Evolutionary conservation across 2,113 vertebrate genomes (phyloP).

Genomic region (Colaptes auratus): DNA sequence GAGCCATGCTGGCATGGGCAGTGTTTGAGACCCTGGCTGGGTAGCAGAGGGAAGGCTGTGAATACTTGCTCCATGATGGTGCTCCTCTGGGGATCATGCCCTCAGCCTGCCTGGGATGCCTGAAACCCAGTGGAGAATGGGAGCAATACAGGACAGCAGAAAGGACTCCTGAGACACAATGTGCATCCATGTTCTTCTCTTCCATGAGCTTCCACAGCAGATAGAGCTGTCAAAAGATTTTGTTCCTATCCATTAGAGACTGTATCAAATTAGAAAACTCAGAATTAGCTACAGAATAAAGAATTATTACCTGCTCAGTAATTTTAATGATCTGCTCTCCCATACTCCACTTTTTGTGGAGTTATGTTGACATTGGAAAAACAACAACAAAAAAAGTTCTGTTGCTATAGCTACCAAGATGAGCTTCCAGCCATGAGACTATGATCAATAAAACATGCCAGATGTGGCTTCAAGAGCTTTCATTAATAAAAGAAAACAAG

Average conservation of each 20-base stretch:
- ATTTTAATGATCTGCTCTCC: constrained; percentile 19
- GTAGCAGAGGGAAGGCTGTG: neutral
- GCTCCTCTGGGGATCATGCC: fast-evolving
- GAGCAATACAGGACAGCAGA: neutral
- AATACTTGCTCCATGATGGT: fast-evolving
- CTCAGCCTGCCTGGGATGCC: neutral
- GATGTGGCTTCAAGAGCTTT: constrained; percentile 46
- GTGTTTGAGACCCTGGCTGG: neutral
- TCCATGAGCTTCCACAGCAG: neutral
- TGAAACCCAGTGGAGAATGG: neutral
- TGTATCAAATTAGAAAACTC: neutral
- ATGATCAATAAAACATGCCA: constrained; percentile 65
- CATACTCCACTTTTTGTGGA: neutral
- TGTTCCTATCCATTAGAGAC: constrained; percentile 26
- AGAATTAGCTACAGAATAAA: neutral
- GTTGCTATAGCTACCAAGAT: constrained; percentile 62
- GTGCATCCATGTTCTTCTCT: neutral
- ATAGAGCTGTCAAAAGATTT: neutral
- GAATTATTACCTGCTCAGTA: constrained; percentile 13
- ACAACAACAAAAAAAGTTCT: neutral
- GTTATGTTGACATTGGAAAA: neutral
- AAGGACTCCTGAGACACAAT: neutral
- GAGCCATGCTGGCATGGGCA: neutral
- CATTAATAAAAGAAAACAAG: constrained; percentile 25
- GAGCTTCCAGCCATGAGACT: constrained; percentile 33